These are phyloP conservation scores for Siniperca scherzeri DNA, from an alignment of 2,797 vertebrate genomes.

Conservation along the genomic window DNA sequence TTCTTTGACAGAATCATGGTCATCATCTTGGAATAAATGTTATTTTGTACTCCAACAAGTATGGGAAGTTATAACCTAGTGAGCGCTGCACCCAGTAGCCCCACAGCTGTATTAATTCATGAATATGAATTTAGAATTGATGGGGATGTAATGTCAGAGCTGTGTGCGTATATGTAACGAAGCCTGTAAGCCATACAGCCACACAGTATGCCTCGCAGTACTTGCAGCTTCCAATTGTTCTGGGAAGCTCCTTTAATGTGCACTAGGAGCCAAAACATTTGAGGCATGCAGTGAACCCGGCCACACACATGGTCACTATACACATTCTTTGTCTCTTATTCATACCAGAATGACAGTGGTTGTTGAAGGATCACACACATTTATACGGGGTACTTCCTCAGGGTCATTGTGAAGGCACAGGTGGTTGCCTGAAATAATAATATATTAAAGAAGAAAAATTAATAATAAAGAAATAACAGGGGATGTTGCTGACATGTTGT, in stretches of 20 bases:
- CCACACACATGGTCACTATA: neutral
- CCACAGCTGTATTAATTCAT: too few species aligned
- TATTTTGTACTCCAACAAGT: neutral
- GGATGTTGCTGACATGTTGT: too few species aligned
- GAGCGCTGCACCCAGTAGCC: neutral
- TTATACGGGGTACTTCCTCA: neutral
- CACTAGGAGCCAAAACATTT: too few species aligned
- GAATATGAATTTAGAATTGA: neutral
- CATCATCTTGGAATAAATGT: neutral
- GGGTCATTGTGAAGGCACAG: neutral
- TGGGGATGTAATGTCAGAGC: neutral
- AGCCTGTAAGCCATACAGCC: too few species aligned
- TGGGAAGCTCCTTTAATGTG: slow-evolving; percentile 3
- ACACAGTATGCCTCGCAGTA: neutral
- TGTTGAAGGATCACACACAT: neutral
- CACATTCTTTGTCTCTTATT: neutral
- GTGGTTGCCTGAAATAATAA: neutral
- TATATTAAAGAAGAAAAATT: too few species aligned
- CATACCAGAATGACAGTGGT: neutral
- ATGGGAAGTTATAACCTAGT: neutral
- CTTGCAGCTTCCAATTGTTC: neutral
- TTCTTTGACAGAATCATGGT: too few species aligned
- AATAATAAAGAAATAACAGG: too few species aligned
- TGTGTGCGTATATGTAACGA: neutral
- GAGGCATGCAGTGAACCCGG: neutral